Evolutionary conservation across 2,797 vertebrate genomes (phyloP), one percentile per base, ranked within the genome.

Genomic region (Lacerta agilis): DNA sequence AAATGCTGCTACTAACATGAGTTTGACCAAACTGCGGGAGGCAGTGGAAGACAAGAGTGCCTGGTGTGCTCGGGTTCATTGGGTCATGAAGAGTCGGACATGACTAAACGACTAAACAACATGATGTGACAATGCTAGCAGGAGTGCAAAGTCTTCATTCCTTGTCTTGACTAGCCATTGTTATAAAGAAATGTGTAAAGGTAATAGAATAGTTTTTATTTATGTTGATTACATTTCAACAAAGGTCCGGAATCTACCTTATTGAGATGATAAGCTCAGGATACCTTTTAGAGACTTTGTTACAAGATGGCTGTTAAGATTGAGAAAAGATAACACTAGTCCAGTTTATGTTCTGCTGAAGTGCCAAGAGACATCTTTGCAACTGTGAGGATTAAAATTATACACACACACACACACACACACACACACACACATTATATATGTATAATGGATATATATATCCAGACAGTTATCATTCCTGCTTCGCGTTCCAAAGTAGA

Each of bases 211-310:
- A 55, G 61, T 27, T 87, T 64, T 82, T 66, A 82, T n/a, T 78
- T 49, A 23, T 71, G 64, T 4, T 67, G 41, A 83, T 78, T 72
- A 71, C 76, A 78, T 88, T 87, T 20, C 66, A 29, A 41, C 36
- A 78, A 25, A 4, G 13, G 4, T 83, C 61, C 55, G 29, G 27
- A 76, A 61, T 85, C 43, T 66, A 49, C 33, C 20, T 27, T 25
- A 29, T 61, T 82, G 79, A 89, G 27, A 77, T 82, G 41, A 67
- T 79, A 58, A 77, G 84, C 64, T 77, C 73, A 61, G 72, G 45
- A 86, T 78, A 71, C 61, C 25, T 41, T n/a, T 38, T 61, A 38
- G 2, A 82, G 33, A 64, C 41, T 72, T 61, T 82, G 33, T 58
- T 89, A 82, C 5, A 85, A 38, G 45, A 75, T 81, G 45, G 55